These are phyloP conservation scores for Diachasmimorpha longicaudata DNA, from an alignment of 1,140 invertebrate genomes.

Conservation along the genomic window DNA sequence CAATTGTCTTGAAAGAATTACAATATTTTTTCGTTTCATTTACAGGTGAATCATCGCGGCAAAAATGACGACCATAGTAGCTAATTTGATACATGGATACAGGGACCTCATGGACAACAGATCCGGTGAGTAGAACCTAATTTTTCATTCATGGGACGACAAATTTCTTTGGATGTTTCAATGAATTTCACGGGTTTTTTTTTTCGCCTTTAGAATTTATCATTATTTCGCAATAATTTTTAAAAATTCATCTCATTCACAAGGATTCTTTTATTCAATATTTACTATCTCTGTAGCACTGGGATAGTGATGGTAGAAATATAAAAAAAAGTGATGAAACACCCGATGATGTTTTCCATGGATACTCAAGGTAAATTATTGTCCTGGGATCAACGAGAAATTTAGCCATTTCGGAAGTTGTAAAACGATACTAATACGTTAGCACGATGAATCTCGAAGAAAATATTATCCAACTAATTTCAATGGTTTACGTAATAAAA, in stretches of 20 bases:
- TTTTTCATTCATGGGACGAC: neutral
- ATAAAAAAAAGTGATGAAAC: neutral
- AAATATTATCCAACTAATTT: neutral
- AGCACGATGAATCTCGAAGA: neutral
- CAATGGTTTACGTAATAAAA: neutral
- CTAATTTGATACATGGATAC: constrained; percentile 74
- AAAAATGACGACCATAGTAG: constrained; percentile 71
- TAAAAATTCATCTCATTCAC: too few species aligned
- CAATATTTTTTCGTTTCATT: neutral
- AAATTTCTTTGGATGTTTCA: too few species aligned
- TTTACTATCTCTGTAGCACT: neutral
- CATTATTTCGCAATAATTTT: too few species aligned
- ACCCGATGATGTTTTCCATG: neutral
- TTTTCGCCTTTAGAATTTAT: neutral
- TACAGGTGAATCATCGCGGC: constrained; percentile 48
- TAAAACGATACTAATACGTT: neutral
- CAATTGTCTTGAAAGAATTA: neutral
- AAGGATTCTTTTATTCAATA: too few species aligned
- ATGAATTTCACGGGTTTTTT: neutral
- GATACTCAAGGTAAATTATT: neutral
- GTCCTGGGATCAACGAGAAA: neutral
- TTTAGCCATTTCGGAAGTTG: neutral
- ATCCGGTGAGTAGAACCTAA: constrained; percentile 70
- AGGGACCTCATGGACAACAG: constrained; percentile 80
- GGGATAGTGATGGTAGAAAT: neutral